Evolutionary conservation across 1,140 invertebrate genomes (phyloP), one percentile per base, ranked within the genome.

Genomic region (Matsumurasca onukii): DNA sequence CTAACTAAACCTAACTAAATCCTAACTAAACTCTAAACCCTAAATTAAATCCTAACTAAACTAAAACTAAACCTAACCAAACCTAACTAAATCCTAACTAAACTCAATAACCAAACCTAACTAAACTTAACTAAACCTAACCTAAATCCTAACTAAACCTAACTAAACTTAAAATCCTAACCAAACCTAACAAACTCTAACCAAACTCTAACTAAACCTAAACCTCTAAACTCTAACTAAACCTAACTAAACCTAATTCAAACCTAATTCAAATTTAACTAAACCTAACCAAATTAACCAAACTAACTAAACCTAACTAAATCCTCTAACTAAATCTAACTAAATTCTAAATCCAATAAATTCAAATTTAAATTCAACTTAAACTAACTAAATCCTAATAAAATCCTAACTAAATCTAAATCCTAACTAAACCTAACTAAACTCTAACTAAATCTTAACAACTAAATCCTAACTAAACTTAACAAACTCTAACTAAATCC

Each of bases 291-390:
- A 71, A 34, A 62, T 48, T 63, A 68, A 68, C 70, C 63, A 66
- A 69, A 69, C 70, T 63, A 59, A 66, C 61, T 49, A 31, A 45
- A 69, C 24, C 63, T 29, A 48, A 67, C 31, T 51, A 25, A 55
- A 55, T 31, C 71, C 61, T 61, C 70, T 71, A 72, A 72, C 67
- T 69, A 59, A 73, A 73, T 67, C 68, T 67, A 73, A 76, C 67
- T 67, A 68, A 72, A 70, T 72, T 70, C 72, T 69, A 75, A 72
- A 66, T 72, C 62, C 62, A 73, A 52, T 22, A 12, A 52, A 52
- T 5, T 22, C 20, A n/a, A 29, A 64, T 31, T n/a, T 31, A 20
- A 5, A 64, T 17, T 31, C 17, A 64, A 64, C 39, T n/a, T 31
- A 52, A 12, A 12, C 49, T 15, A 39, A 73, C 64, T 71, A 52